phyloP scores from a whole-genome alignment of 2,797 vertebrate genomes.

The Pygocentrus nattereri region DNA sequence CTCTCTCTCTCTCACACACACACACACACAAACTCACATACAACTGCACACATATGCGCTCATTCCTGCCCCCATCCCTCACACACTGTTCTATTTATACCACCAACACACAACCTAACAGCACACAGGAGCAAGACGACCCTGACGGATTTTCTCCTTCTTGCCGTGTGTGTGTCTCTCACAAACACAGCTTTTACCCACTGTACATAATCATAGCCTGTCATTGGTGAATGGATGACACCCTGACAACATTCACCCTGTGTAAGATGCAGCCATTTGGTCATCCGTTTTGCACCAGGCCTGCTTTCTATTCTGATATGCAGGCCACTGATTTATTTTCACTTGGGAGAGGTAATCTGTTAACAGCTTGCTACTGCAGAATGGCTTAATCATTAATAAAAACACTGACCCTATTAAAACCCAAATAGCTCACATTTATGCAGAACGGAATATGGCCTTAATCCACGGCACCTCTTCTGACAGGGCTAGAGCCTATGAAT shows the following conservation, averaged over 20 bases:
- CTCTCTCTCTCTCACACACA: neutral
- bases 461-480: conserved; percentile 9
- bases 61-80: conserved; percentile 42
- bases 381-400: conserved; percentile 26
- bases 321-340: neutral
- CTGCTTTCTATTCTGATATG: conserved; percentile 11
- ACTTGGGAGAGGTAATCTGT: neutral
- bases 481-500: neutral
- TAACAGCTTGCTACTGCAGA: neutral
- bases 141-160: conserved; percentile 46
- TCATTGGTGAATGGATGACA: conserved; percentile 29
- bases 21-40: conserved; percentile 41
- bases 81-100: conserved; percentile 59
- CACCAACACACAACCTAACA: conserved; percentile 46
- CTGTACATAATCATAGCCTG: conserved; percentile 40
- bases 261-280: conserved; percentile 12
- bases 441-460: conserved; percentile 10
- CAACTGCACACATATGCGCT: conserved; percentile 44
- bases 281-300: conserved; percentile 31
- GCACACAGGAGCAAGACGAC: conserved; percentile 57
- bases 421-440: neutral
- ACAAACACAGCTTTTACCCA: conserved; percentile 30
- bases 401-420: conserved; percentile 5
- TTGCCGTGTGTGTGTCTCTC: conserved; percentile 21
- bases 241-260: conserved; percentile 24